phyloP scores from a whole-genome alignment of 2,888 invertebrate genomes.

The Cheilosia vulpina region DNA sequence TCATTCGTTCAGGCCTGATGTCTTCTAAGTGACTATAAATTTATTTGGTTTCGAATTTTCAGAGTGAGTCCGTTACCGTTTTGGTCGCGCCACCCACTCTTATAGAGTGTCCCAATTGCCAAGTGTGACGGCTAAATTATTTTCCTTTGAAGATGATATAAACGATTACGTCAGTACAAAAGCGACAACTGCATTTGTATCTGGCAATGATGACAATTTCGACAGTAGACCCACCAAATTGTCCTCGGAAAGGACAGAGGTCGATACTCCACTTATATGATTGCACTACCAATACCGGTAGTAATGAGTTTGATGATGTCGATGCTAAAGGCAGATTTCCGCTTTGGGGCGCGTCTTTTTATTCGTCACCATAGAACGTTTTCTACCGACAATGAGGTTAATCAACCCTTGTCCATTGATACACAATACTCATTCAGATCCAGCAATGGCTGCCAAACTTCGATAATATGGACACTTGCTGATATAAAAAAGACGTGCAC shows the following conservation, averaged over 20 bases:
- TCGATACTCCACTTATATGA: slow-evolving; percentile 11
- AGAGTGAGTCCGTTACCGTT: too few species aligned
- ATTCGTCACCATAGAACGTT: slow-evolving; percentile 34
- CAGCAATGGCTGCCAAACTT: not conserved
- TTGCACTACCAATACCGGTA: slow-evolving; percentile 14
- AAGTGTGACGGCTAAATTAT: not conserved
- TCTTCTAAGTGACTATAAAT: too few species aligned
- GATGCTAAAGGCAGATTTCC: slow-evolving; percentile 20
- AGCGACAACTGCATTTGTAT: slow-evolving; percentile 18
- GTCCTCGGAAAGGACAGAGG: slow-evolving; percentile 24
- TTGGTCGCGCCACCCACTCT: too few species aligned
- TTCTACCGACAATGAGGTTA: slow-evolving; percentile 51
- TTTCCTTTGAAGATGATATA: not conserved
- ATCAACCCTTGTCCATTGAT: slow-evolving; percentile 21
- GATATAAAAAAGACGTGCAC: slow-evolving; percentile 17
- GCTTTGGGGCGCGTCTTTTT: slow-evolving; percentile 15
- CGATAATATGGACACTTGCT: slow-evolving; percentile 8
- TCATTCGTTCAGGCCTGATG: too few species aligned
- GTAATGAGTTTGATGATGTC: slow-evolving; percentile 40
- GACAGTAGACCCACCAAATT: not conserved
- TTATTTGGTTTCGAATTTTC: too few species aligned
- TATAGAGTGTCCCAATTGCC: not conserved
- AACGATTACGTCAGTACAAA: slow-evolving; percentile 3
- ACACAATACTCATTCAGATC: not conserved
- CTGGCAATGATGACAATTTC: slow-evolving; percentile 39